Conservation (phyloP, 2,888 invertebrate species). For the Mythimna ferrago region DNA sequence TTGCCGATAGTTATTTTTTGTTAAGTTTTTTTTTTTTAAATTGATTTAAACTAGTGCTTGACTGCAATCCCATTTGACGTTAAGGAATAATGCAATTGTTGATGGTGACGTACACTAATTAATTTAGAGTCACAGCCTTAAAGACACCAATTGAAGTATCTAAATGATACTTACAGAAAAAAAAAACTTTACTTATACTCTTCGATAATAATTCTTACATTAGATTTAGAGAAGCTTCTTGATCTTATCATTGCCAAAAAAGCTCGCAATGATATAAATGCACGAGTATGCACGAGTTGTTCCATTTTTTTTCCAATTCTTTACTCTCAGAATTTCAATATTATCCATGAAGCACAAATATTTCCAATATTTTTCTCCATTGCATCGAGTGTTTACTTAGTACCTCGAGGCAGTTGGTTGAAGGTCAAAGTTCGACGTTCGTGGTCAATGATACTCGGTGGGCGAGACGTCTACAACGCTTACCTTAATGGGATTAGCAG, state of each 20-base stretch:
- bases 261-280: neutral
- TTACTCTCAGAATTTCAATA: neutral
- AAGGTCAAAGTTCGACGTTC: slow-evolving; percentile 71
- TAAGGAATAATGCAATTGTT: too few species aligned
- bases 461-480: slow-evolving; percentile 51
- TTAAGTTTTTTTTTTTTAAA: too few species aligned
- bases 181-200: neutral
- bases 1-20: too few species aligned
- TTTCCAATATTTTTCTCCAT: slow-evolving; percentile 44
- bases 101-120: too few species aligned
- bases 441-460: slow-evolving; percentile 62
- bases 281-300: neutral
- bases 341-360: neutral
- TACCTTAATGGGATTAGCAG: slow-evolving; percentile 53
- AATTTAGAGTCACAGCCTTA: too few species aligned
- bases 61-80: too few species aligned
- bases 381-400: slow-evolving; percentile 52
- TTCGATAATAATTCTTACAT: slow-evolving; percentile 36
- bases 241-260: slow-evolving; percentile 7
- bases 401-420: slow-evolving; percentile 55
- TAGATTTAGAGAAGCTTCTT: slow-evolving; percentile 56
- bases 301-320: too few species aligned
- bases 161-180: too few species aligned
- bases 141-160: too few species aligned
- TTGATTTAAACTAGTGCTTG: too few species aligned